Evolutionary conservation across 2,888 invertebrate species (phyloP), one percentile per base, ranked within the genome.

Genomic region (Drosophila melanocephala): DNA sequence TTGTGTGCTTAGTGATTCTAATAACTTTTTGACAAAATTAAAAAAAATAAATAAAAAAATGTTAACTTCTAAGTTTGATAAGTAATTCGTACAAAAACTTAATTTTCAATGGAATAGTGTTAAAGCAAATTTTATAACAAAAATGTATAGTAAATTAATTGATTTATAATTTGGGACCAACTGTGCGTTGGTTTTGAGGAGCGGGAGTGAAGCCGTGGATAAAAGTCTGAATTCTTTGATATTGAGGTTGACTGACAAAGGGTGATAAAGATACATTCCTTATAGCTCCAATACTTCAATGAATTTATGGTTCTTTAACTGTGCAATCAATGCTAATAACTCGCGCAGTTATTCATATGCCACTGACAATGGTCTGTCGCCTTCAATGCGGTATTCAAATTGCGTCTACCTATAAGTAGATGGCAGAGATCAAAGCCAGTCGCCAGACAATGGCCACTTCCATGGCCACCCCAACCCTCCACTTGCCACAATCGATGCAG

Each of bases 361-460:
- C 28, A 39, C 66, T 70, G 53, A 66, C 57, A 67, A 65, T 56
- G 63, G 44, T 44, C 55, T 57, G 53, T 35, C 69, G 67, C 73
- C 76, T 89, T 3, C 35, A 53, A 42, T 47, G 26, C 26, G 63
- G 62, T 66, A 65, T 65, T 69, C 69, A 61, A 53, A 63, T 68
- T 37, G 56, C 59, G 63, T 51, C 61, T 57, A 53, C 37, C 66
- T 9, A 30, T 56, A 71, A 75, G 68, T 72, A 68, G 68, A 75
- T 77, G 75, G 72, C 66, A 63, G 35, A 84, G 89, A 87, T 90
- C 87, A 87, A 87, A 87, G 87, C 58, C 59, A 56, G 69, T 57
- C 26, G 37, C 5, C 78, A 80, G 72, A 89, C 90, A 91, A 89
- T 72, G 81, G 78, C 64, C 73, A 72, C 71, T 75, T 69, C 70